phyloP scores from a whole-genome alignment of 1,140 invertebrate species.

The Trissolcus basalis region DNA sequence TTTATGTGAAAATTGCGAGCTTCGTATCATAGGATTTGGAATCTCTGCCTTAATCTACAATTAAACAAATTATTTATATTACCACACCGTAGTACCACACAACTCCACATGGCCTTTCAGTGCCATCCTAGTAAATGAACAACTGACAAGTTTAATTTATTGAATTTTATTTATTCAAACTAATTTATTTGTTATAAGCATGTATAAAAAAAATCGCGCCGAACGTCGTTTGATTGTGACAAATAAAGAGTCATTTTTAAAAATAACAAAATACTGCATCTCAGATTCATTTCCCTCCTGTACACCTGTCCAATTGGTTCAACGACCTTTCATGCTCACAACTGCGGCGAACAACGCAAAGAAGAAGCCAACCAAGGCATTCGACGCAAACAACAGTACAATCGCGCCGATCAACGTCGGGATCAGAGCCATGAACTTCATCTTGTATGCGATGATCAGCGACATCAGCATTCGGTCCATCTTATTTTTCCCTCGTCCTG shows the following conservation, averaged over 20 bases:
- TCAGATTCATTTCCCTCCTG: constrained; percentile 28
- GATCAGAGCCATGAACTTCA: constrained; percentile 87
- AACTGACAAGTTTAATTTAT: constrained; percentile 55
- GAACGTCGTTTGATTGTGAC: constrained; percentile 32
- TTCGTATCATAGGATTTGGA: constrained; percentile 12
- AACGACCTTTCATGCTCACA: constrained; percentile 73
- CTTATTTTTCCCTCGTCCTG: constrained; percentile 76
- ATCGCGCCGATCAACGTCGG: constrained; percentile 85
- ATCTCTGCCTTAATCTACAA: background rate
- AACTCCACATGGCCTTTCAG: constrained; percentile 41
- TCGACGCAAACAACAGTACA: constrained; percentile 83
- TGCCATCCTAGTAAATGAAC: constrained; percentile 53
- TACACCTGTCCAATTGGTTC: constrained; percentile 37
- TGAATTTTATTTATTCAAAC: constrained; percentile 61
- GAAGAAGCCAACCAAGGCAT: constrained; percentile 88
- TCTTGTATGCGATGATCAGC: constrained; percentile 85
- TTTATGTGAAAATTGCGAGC: constrained; percentile 31
- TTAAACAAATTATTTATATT: constrained; percentile 25
- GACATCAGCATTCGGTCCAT: constrained; percentile 82
- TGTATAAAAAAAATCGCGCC: constrained; percentile 53
- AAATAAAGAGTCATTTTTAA: constrained; percentile 64
- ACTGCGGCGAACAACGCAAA: constrained; percentile 86
- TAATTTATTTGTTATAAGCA: constrained; percentile 38
- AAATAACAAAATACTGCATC: constrained; percentile 23
- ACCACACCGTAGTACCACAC: constrained; percentile 36